Conservation (phyloP, 2,888 invertebrate genomes). For the Yponomeuta sedellus region DNA sequence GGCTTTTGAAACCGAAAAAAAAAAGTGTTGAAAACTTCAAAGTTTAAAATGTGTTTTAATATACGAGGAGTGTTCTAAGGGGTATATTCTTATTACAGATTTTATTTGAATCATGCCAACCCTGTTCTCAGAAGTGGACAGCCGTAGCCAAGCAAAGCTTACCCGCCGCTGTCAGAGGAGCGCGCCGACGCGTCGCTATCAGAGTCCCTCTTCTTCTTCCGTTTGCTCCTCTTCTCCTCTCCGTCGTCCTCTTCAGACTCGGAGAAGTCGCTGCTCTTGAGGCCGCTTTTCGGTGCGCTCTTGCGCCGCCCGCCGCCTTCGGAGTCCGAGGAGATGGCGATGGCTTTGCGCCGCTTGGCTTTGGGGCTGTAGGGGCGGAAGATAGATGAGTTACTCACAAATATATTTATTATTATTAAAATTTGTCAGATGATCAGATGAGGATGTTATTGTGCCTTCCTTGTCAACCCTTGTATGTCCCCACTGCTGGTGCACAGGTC, state of each 20-base stretch:
- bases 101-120: too few relatives aligned
- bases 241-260: conserved; percentile 48
- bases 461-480: too few relatives aligned
- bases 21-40: too few relatives aligned
- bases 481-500: too few relatives aligned
- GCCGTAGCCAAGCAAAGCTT: conserved; percentile 17
- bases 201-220: conserved; percentile 46
- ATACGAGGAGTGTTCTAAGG: too few relatives aligned
- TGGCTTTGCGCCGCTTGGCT: conserved; percentile 52
- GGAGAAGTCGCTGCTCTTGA: conserved; percentile 55
- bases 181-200: conserved; percentile 55
- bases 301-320: conserved; percentile 45
- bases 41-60: too few relatives aligned
- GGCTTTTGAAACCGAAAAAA: too few relatives aligned
- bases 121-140: too few relatives aligned
- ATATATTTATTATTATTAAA: too few relatives aligned
- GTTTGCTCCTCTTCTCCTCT: conserved; percentile 38
- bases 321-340: conserved; percentile 60
- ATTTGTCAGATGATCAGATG: too few relatives aligned
- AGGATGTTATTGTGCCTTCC: too few relatives aligned
- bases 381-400: background rate
- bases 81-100: too few relatives aligned
- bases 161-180: conserved; percentile 51
- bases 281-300: conserved; percentile 31
- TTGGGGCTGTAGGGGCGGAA: conserved; percentile 39